These are phyloP conservation scores for Peromyscus maniculatus DNA, from an alignment of 2,113 vertebrate species.

Conservation along the genomic window DNA sequence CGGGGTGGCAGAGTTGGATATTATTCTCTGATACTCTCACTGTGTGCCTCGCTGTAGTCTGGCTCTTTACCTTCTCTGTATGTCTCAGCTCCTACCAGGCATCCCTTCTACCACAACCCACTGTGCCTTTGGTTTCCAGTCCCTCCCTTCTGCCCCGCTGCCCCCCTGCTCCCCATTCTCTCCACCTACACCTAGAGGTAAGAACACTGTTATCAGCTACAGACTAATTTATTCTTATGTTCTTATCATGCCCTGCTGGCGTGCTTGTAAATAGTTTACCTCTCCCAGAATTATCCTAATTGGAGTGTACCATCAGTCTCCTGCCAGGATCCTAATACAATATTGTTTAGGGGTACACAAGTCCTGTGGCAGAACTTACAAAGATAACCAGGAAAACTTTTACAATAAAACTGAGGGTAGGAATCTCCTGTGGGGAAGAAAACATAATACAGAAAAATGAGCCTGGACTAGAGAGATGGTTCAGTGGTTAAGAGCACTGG, in stretches of 20 bases:
- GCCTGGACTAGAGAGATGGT: too few relatives aligned
- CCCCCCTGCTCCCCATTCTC: too few relatives aligned
- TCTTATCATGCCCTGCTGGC: neutral
- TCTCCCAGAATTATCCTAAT: constrained; percentile 28
- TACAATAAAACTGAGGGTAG: constrained; percentile 31
- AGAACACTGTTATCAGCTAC: neutral
- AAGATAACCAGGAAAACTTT: constrained; percentile 29
- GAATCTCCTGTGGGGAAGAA: constrained; percentile 7
- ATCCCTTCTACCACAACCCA: neutral
- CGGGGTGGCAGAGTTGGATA: neutral
- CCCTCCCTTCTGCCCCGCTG: neutral
- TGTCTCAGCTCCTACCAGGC: neutral
- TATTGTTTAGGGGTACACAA: constrained; percentile 37
- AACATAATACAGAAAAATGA: neutral
- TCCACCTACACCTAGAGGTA: neutral
- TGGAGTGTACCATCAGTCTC: constrained; percentile 17
- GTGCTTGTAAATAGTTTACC: constrained; percentile 33
- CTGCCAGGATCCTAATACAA: constrained; percentile 19
- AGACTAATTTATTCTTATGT: neutral
- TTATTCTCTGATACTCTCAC: neutral
- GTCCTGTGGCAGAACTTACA: neutral
- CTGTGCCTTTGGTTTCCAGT: neutral
- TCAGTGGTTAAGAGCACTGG: too few relatives aligned
- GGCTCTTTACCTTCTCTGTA: neutral
- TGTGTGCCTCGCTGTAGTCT: neutral